phyloP scores from a whole-genome alignment of 2,797 vertebrate genomes.

The Silurus lanzhouensis region DNA sequence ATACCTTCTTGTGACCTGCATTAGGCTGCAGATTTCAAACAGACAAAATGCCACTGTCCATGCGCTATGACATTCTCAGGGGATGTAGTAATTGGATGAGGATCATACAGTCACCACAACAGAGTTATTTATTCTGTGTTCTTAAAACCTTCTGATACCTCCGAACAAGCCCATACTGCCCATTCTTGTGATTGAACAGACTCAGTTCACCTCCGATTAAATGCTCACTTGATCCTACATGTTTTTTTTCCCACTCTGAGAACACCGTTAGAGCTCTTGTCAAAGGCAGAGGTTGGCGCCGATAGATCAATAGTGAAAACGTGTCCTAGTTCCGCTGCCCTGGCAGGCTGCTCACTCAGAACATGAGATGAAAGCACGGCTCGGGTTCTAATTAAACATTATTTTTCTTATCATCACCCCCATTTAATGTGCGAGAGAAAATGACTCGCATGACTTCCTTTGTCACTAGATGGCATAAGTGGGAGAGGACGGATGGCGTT shows the following conservation, averaged over 20 bases:
- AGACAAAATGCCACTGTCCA: neutral
- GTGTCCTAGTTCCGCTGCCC: conserved; percentile 64
- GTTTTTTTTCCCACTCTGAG: conserved; percentile 50
- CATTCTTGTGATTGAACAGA: conserved; percentile 36
- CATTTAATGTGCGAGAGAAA: conserved; percentile 61
- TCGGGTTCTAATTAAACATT: conserved; percentile 75
- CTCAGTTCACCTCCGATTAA: conserved; percentile 61
- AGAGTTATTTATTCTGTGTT: conserved; percentile 41
- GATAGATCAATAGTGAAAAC: conserved; percentile 74
- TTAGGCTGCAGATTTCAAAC: neutral
- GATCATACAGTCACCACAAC: conserved; percentile 23
- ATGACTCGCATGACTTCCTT: conserved; percentile 29
- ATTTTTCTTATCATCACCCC: conserved; percentile 66
- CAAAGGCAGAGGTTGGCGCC: conserved; percentile 62
- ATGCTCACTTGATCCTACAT: conserved; percentile 66
- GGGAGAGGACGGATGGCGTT: conserved; percentile 7
- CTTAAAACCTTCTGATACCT: conserved; percentile 50
- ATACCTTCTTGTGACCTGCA: neutral
- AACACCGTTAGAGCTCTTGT: conserved; percentile 58
- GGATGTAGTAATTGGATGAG: conserved; percentile 36
- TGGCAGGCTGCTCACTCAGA: conserved; percentile 63
- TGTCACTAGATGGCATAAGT: conserved; percentile 31
- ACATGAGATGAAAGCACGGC: conserved; percentile 72
- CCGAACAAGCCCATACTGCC: conserved; percentile 33
- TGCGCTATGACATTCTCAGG: conserved; percentile 9